phyloP scores from a whole-genome alignment of 2,888 invertebrate genomes.

The Geophilus truncorum region DNA sequence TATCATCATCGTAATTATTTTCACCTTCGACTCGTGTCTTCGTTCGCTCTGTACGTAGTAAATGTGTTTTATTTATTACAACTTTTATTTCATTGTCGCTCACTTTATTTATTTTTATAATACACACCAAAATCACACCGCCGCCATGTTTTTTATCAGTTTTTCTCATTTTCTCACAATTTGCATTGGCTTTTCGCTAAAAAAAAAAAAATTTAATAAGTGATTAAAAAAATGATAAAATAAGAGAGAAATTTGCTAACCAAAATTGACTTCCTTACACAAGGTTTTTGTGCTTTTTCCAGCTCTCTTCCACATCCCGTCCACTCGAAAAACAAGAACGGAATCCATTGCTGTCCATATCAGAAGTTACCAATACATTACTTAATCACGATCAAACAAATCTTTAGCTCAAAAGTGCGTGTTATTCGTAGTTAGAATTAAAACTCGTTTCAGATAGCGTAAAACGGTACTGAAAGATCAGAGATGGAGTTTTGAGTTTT shows the following conservation, averaged over 20 bases:
- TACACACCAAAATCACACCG: too few relatives aligned
- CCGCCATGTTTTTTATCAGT: not conserved
- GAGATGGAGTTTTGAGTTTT: too few relatives aligned
- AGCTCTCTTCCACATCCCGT: slow-evolving; percentile 28
- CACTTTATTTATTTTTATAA: not conserved
- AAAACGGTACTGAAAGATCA: too few relatives aligned
- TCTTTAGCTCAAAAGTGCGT: not conserved
- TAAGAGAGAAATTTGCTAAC: not conserved
- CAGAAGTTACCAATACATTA: slow-evolving; percentile 70
- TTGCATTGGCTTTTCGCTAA: not conserved
- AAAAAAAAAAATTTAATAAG: not conserved
- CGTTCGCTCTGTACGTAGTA: not conserved
- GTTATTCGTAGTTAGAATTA: not conserved
- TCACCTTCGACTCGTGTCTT: not conserved
- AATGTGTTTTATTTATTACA: slow-evolving; percentile 13
- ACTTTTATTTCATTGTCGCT: not conserved
- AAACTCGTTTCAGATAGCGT: too few relatives aligned
- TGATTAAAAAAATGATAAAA: too few relatives aligned
- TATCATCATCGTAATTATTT: not conserved
- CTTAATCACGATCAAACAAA: slow-evolving; percentile 55
- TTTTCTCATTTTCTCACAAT: not conserved
- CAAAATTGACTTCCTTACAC: not conserved
- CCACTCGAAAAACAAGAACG: slow-evolving; percentile 55
- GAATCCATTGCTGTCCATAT: slow-evolving; percentile 69
- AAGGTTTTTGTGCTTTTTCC: not conserved